Evolutionary conservation across 2,797 vertebrate species (phyloP).

Genomic region (Lutjanus argentimaculatus): DNA sequence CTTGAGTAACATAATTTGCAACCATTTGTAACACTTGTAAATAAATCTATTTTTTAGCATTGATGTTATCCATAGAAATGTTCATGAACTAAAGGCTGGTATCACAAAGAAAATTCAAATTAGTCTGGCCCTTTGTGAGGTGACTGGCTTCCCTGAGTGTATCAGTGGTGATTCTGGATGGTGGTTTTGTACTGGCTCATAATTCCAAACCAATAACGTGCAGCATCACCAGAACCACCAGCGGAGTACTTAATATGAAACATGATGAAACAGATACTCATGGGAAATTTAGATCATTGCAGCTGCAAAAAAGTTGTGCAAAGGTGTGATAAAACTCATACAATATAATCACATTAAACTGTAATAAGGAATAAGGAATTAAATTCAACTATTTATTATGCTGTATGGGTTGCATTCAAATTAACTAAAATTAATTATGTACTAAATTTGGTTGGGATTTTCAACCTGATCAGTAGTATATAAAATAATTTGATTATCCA

Average conservation of each 20-base stretch:
- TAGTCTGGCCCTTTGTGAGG: not conserved
- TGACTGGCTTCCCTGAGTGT: not conserved
- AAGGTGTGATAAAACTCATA: no score
- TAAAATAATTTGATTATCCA: no score
- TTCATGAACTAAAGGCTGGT: not conserved
- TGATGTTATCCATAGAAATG: not conserved
- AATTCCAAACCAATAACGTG: not conserved
- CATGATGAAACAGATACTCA: not conserved
- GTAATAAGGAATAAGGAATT: no score
- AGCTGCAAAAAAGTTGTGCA: not conserved
- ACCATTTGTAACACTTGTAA: not conserved
- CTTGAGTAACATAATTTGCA: not conserved
- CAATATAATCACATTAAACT: no score
- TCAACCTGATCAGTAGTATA: no score
- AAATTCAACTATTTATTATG: no score
- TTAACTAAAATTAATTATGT: no score
- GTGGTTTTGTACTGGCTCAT: not conserved
- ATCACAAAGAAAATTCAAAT: not conserved
- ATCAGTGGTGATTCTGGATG: not conserved
- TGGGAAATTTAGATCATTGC: not conserved
- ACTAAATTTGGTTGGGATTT: no score
- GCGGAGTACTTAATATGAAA: not conserved
- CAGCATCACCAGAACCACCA: not conserved
- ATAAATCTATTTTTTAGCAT: not conserved
- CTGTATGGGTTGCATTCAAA: no score